Percentiles rank a stretch among this genome's conserved stretches.
phyloP scores from a whole-genome alignment of 2,113 vertebrate genomes.

The Climacteris rufus region DNA sequence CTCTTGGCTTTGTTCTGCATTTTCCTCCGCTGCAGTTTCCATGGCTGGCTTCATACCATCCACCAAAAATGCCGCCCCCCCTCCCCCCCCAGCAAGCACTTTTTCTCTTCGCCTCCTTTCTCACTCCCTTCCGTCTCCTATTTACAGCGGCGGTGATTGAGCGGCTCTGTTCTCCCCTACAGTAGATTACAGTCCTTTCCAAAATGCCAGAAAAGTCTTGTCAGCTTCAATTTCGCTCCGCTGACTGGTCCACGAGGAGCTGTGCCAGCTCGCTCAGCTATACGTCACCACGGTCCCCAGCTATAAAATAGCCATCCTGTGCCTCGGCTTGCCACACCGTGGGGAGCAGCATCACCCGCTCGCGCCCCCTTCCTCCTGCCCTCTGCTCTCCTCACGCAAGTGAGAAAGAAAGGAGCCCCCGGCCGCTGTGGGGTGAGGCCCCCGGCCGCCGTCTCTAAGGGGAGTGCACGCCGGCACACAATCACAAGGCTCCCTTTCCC shows the following conservation, averaged over 20 bases:
- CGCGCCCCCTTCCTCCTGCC: background rate
- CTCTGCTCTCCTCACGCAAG: background rate
- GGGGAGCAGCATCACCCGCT: slow-evolving; percentile 7
- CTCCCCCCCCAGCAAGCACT: slow-evolving; percentile 71
- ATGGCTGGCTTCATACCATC: slow-evolving; percentile 91
- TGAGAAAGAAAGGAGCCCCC: slow-evolving; percentile 46
- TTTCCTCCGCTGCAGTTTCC: slow-evolving; percentile 92
- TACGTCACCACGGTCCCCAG: slow-evolving; percentile 71
- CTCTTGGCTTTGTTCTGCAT: slow-evolving; percentile 87
- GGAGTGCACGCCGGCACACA: slow-evolving; percentile 48
- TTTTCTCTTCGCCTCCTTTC: slow-evolving; percentile 76
- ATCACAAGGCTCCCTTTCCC: slow-evolving; percentile 65
- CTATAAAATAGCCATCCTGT: slow-evolving; percentile 72
- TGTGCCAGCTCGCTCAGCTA: slow-evolving; percentile 69
- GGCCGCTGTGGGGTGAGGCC: slow-evolving; percentile 5
- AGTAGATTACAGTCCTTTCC: slow-evolving; percentile 74
- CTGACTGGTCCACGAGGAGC: slow-evolving; percentile 74
- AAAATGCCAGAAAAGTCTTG: slow-evolving; percentile 75
- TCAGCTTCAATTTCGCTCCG: slow-evolving; percentile 75
- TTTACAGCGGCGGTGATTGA: slow-evolving; percentile 72
- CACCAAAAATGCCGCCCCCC: slow-evolving; percentile 86
- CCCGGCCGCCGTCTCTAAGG: slow-evolving; percentile 19
- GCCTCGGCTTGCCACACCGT: slow-evolving; percentile 12
- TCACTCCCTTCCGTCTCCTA: slow-evolving; percentile 69
- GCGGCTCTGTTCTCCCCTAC: slow-evolving; percentile 72